These are phyloP conservation scores for Campaea margaritaria DNA, from an alignment of 2,888 invertebrate species.

Conservation along the genomic window DNA sequence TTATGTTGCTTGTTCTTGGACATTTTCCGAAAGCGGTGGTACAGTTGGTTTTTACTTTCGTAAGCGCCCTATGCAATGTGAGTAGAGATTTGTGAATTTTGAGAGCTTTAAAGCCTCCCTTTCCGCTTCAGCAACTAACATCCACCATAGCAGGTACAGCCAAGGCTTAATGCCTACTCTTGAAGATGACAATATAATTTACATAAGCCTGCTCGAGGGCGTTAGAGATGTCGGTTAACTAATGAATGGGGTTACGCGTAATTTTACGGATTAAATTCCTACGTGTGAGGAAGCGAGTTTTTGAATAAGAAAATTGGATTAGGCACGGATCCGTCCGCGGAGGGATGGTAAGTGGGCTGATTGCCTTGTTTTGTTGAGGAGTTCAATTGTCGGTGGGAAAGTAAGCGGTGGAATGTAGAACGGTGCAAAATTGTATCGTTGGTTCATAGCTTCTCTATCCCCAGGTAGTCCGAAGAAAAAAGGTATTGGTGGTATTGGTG, in stretches of 20 bases:
- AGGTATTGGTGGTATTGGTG: background rate
- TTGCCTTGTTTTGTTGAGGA: constrained; percentile 16
- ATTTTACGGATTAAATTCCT: constrained; percentile 43
- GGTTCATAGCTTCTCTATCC: too few relatives aligned
- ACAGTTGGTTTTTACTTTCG: too few relatives aligned
- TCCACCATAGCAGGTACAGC: constrained; percentile 22
- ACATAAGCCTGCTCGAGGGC: constrained; percentile 63
- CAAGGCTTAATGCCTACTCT: constrained; percentile 63
- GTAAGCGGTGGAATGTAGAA: background rate
- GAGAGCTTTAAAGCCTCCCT: too few relatives aligned
- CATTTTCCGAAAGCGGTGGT: too few relatives aligned
- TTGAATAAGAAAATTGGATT: constrained; percentile 38
- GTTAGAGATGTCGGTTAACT: constrained; percentile 54
- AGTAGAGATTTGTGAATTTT: too few relatives aligned
- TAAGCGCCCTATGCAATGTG: too few relatives aligned
- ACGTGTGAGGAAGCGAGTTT: constrained; percentile 33
- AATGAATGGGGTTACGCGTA: constrained; percentile 50
- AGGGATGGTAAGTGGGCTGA: constrained; percentile 16
- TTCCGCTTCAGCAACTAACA: constrained; percentile 6
- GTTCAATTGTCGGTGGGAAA: constrained; percentile 9
- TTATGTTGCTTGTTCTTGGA: too few relatives aligned
- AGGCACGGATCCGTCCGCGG: constrained; percentile 25
- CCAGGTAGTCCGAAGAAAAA: background rate
- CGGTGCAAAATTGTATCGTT: background rate
- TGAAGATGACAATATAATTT: constrained; percentile 73